Percentiles rank a stretch among this genome's conserved stretches.
Conservation (phyloP, 2,888 invertebrate genomes). For the Yponomeuta cagnagella region DNA sequence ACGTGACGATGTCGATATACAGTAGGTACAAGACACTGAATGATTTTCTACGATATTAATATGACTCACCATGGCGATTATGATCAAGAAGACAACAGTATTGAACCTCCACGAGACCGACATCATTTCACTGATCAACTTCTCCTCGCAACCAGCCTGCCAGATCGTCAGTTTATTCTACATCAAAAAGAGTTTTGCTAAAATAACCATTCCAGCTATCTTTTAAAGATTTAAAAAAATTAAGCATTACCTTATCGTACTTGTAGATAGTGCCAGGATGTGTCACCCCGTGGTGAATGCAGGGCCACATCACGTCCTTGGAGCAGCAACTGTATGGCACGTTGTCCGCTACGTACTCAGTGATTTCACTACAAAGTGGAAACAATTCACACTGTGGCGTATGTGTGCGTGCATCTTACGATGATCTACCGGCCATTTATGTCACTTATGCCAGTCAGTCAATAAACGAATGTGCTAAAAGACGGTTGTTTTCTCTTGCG, state of each 20-base stretch:
- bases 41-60: too few species aligned
- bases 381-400: neutral
- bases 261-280: conserved; percentile 69
- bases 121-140: conserved; percentile 67
- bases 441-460: too few species aligned
- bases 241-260: conserved; percentile 46
- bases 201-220: neutral
- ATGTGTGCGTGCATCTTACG: too few species aligned
- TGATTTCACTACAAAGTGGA: conserved; percentile 32
- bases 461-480: too few species aligned
- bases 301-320: conserved; percentile 68
- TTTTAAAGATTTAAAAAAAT: neutral
- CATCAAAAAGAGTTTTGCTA: conserved; percentile 6
- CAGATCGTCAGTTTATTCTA: conserved; percentile 59
- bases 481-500: too few species aligned
- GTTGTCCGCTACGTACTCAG: conserved; percentile 67
- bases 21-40: too few species aligned
- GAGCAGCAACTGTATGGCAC: conserved; percentile 80
- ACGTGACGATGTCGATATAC: too few species aligned
- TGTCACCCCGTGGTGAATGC: conserved; percentile 76
- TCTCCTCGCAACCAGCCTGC: conserved; percentile 64
- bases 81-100: conserved; percentile 59
- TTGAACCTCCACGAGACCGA: conserved; percentile 62
- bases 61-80: conserved; percentile 51
- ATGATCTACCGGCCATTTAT: too few species aligned